Percentiles rank a stretch among this genome's conserved stretches.
These are phyloP conservation scores for Galagoides demidoff DNA, from an alignment of 2,797 vertebrate genomes.

Conservation along the genomic window DNA sequence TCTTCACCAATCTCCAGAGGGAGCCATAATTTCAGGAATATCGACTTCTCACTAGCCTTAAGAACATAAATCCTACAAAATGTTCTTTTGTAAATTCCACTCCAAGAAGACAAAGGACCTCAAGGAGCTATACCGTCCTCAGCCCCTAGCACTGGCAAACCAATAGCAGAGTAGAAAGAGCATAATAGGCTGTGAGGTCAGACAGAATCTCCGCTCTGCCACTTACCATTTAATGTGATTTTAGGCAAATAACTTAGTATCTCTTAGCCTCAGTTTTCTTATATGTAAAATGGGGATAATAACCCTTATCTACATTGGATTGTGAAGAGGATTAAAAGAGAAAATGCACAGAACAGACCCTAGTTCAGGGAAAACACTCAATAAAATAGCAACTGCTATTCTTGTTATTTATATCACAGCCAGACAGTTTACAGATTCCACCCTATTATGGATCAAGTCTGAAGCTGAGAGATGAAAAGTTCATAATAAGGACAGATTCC, in stretches of 20 bases:
- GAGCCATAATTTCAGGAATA: neutral
- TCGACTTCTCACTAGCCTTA: neutral
- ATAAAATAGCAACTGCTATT: slow-evolving; percentile 21
- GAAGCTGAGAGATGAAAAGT: slow-evolving; percentile 68
- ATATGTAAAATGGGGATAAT: slow-evolving; percentile 33
- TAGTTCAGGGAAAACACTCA: slow-evolving; percentile 55
- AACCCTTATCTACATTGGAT: neutral
- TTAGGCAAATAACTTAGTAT: slow-evolving; percentile 48
- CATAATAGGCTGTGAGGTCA: slow-evolving; percentile 19
- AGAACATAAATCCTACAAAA: slow-evolving; percentile 22
- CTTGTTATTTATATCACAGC: slow-evolving; percentile 47
- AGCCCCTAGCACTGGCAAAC: slow-evolving; percentile 13
- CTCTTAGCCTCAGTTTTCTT: slow-evolving; percentile 59
- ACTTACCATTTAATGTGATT: slow-evolving; percentile 45
- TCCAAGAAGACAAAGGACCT: slow-evolving; percentile 50
- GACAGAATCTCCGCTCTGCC: slow-evolving; percentile 28
- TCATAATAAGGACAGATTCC: slow-evolving; percentile 25
- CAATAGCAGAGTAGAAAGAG: slow-evolving; percentile 12
- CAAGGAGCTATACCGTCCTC: neutral
- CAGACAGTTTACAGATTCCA: slow-evolving; percentile 38
- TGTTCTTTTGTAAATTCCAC: slow-evolving; percentile 33
- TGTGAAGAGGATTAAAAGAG: slow-evolving; percentile 51
- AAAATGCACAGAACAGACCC: slow-evolving; percentile 34
- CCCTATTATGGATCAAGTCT: slow-evolving; percentile 60
- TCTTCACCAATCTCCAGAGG: slow-evolving; percentile 30